These are phyloP conservation scores for Ciona savignyi DNA, from an alignment of 23 tunicate species.

Conservation along the genomic window DNA sequence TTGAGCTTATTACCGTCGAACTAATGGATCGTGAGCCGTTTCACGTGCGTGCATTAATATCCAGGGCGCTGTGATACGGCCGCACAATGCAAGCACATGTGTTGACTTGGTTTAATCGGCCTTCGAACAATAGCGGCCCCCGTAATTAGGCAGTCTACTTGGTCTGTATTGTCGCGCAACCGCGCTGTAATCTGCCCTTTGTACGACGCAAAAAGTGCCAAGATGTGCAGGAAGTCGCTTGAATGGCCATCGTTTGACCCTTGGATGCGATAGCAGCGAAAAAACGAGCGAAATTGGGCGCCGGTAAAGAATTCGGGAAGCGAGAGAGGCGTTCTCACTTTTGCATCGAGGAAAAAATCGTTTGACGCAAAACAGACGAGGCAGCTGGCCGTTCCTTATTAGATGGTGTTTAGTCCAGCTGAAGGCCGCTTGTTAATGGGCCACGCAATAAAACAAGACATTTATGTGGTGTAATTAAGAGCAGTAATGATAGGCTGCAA, in stretches of 20 bases:
- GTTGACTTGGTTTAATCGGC: not conserved
- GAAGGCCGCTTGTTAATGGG: not conserved
- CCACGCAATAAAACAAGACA: not conserved
- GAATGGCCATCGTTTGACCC: slow-evolving; percentile 1
- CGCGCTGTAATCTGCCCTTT: not conserved
- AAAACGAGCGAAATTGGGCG: not conserved
- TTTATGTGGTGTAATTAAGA: not conserved
- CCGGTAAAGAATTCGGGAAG: slow-evolving; percentile 1
- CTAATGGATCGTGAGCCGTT: not conserved
- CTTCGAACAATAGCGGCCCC: not conserved
- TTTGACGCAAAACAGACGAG: not conserved
- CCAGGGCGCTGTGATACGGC: not conserved
- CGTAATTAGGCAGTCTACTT: not conserved
- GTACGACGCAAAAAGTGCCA: not conserved
- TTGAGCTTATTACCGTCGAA: not conserved
- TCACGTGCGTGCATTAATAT: not conserved
- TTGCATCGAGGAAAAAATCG: not conserved
- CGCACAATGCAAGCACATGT: not conserved
- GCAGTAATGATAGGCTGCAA: not conserved
- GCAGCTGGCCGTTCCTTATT: not conserved
- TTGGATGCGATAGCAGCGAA: not conserved
- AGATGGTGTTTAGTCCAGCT: not conserved
- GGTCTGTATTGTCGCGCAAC: not conserved
- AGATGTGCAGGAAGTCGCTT: not conserved
- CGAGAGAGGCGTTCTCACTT: slow-evolving; percentile 2